Percentiles rank a stretch among this genome's conserved stretches.
These are phyloP conservation scores for Petrocephalus microphthalmus DNA, from an alignment of 2,113 vertebrate genomes.

Conservation along the genomic window DNA sequence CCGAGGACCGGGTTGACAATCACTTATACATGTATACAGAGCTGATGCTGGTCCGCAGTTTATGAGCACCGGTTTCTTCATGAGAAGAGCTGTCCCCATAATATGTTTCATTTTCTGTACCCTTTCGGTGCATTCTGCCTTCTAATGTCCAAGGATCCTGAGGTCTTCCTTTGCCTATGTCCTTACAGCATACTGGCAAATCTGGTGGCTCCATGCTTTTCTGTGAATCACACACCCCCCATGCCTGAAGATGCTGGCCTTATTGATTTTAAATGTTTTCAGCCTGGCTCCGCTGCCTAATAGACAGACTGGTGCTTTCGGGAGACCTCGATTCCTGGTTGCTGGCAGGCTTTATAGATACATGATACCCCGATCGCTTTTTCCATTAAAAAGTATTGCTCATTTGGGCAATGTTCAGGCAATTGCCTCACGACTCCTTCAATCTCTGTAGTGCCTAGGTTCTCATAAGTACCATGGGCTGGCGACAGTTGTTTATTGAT, in stretches of 20 bases:
- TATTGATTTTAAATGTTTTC: slow-evolving; percentile 49
- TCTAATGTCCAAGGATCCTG: background rate
- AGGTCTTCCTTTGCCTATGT: too few species aligned
- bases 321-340: background rate
- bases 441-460: background rate
- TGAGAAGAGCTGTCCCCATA: background rate
- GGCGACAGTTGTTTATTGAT: background rate
- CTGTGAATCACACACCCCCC: slow-evolving; percentile 40
- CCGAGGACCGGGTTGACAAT: background rate
- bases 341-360: background rate
- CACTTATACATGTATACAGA: background rate
- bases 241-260: slow-evolving; percentile 34
- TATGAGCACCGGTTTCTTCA: background rate
- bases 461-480: background rate
- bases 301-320: background rate
- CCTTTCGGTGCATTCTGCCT: background rate
- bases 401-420: background rate
- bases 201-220: background rate
- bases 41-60: background rate
- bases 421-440: background rate
- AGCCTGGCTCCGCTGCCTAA: slow-evolving; percentile 43
- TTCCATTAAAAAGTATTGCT: background rate
- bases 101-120: background rate
- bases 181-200: too few species aligned
- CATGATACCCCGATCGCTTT: background rate